Evolutionary conservation across 1,140 invertebrate genomes (phyloP), one percentile per base, ranked within the genome.

Genomic region (Drosophila littoralis): DNA sequence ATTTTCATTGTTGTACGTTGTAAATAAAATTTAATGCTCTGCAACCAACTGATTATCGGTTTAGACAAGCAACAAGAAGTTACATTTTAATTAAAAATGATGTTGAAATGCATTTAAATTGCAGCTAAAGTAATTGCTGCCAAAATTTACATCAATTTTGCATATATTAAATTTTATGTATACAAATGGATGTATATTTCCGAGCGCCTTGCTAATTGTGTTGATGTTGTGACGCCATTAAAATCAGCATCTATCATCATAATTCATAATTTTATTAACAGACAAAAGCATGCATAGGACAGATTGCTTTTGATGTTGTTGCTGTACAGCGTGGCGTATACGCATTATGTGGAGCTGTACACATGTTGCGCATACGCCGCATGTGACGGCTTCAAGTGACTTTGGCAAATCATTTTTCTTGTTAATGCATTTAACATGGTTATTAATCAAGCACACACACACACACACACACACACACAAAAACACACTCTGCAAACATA

Each of bases 371-470:
- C 67, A 79, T 81, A 86, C 68, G 75, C 63, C 59, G 51, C 36
- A 50, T 73, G 64, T 13, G 42, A 52, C 35, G 72, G 33, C 45
- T 64, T 64, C 51, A 71, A 65, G 51, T 65, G 61, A 66, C 65
- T 61, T 73, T 69, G 51, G 45, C 52, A 73, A 79, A 79, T 86
- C 79, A 86, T 86, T 86, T 86, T 86, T 82, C 79, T 74, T 77
- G 73, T 66, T 77, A 83, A 80, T 77, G 61, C 78, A 70, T 72
- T 89, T 77, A 82, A 80, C 76, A 67, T 89, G 74, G 67, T 73
- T 78, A 88, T 89, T 88, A 89, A 89, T 89, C 84, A 88, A 88
- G 43, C 42, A 48, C 55, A 36, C 46, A 33, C 13, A 40, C 10
- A 45, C 46, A 46, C 12, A 33, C 38, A 67, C 1, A n/a, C n/a